phyloP scores from a whole-genome alignment of 2,113 vertebrate species.

The Hystrix brachyura region DNA sequence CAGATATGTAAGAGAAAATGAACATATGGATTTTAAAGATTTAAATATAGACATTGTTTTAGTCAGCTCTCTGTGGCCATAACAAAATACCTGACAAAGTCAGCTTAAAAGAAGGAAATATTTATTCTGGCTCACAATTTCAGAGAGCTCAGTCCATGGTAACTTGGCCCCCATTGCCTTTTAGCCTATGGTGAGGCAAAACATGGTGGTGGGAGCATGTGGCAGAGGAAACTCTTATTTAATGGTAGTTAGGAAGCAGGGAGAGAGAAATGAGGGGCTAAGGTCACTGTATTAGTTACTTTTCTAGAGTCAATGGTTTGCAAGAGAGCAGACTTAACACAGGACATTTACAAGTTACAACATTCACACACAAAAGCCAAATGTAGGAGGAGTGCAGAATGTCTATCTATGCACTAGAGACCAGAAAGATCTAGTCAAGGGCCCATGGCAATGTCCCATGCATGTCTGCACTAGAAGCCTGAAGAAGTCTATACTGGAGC shows the following conservation, averaged over 20 bases:
- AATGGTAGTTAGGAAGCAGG: neutral
- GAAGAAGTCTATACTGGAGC: too few relatives aligned
- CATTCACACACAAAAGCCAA: too few relatives aligned
- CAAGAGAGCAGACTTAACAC: too few relatives aligned
- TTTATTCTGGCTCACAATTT: neutral
- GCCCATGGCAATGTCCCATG: too few relatives aligned
- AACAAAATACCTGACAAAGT: neutral
- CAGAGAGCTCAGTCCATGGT: neutral
- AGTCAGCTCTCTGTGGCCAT: neutral
- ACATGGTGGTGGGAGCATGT: neutral
- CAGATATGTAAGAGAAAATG: neutral
- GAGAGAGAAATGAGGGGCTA: neutral
- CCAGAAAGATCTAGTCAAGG: too few relatives aligned
- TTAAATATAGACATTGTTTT: neutral
- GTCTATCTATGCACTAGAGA: too few relatives aligned
- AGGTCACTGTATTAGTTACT: neutral
- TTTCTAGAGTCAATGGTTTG: too few relatives aligned
- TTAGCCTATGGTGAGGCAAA: neutral
- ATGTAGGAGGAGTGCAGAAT: too few relatives aligned
- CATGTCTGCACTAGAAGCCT: too few relatives aligned
- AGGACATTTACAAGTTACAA: too few relatives aligned
- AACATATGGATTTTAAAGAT: neutral
- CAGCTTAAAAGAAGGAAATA: neutral
- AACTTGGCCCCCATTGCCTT: neutral
- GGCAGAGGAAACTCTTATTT: neutral